Evolutionary conservation across 2,113 vertebrate genomes (phyloP).

Genomic region (Bothrops jararaca): DNA sequence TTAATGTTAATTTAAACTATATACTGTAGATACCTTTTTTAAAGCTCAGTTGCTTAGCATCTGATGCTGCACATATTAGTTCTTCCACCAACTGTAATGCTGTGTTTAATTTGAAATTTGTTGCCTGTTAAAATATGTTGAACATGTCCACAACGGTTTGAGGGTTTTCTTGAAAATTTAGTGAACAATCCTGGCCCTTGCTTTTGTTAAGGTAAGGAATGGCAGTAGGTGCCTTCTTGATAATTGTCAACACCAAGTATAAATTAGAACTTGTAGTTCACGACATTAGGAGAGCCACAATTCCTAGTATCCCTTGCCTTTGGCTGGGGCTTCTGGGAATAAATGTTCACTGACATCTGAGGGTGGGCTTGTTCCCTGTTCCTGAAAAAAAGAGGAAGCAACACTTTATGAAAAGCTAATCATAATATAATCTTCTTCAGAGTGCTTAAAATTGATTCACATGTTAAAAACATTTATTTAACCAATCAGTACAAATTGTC

Average conservation of each 20-base stretch:
- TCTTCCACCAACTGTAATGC: not conserved
- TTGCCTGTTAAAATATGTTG: not conserved
- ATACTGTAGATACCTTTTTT: not conserved
- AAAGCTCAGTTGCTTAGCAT: not conserved
- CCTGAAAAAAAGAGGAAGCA: not conserved
- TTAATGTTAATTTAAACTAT: not conserved
- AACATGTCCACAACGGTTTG: not conserved
- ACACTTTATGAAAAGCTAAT: not conserved
- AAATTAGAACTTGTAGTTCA: not conserved
- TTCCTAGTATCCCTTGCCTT: not conserved
- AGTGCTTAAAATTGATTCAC: not conserved
- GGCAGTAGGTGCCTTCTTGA: not conserved
- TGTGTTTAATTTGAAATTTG: not conserved
- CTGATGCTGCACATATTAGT: rapidly evolving
- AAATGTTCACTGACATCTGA: not conserved
- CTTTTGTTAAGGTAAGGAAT: not conserved
- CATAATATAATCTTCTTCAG: not conserved
- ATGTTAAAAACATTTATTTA: not conserved
- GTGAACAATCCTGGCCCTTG: not conserved
- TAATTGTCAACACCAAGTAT: no score
- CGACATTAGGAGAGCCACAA: not conserved
- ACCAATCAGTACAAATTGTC: not conserved
- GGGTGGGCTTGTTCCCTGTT: not conserved
- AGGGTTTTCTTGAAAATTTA: not conserved
- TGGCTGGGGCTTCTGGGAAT: not conserved